Evolutionary conservation across 2,888 invertebrate genomes (phyloP).

Genomic region (Latrodectus elegans): DNA sequence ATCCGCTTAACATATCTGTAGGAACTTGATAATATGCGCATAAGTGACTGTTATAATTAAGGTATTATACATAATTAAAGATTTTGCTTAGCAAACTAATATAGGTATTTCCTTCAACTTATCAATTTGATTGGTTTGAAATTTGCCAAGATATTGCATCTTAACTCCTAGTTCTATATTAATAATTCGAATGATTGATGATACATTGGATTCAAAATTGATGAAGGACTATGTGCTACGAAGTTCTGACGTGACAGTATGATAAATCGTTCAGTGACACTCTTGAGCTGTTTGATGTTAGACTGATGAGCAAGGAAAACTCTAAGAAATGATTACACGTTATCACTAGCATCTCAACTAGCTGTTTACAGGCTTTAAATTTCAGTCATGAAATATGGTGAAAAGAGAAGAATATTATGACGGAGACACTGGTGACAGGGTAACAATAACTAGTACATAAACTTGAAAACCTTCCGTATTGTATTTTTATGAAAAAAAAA

Average conservation of each 20-base stretch:
- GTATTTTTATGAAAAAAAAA: too few species aligned
- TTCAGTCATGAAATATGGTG: not conserved
- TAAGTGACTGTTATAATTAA: too few species aligned
- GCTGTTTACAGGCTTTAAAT: not conserved
- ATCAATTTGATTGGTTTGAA: not conserved
- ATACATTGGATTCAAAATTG: slow-evolving; percentile 43
- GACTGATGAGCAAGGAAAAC: slow-evolving; percentile 18
- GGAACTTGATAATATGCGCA: too few species aligned
- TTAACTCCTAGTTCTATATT: not conserved
- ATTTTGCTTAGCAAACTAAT: too few species aligned
- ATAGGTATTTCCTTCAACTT: too few species aligned
- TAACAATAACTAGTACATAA: too few species aligned
- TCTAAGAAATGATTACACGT: slow-evolving; percentile 24
- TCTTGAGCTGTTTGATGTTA: slow-evolving; percentile 8
- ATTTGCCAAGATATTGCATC: not conserved
- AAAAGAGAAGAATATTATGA: not conserved
- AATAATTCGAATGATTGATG: slow-evolving; percentile 24
- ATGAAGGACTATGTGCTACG: slow-evolving; percentile 32
- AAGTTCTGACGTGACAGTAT: slow-evolving; percentile 27
- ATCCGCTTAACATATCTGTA: too few species aligned
- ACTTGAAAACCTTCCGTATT: too few species aligned
- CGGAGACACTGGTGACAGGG: too few species aligned
- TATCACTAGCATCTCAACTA: not conserved
- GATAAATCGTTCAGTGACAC: slow-evolving; percentile 37
- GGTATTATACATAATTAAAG: too few species aligned